phyloP scores from a whole-genome alignment of 2,888 invertebrate species.

The Pachliopta kotzebuea region DNA sequence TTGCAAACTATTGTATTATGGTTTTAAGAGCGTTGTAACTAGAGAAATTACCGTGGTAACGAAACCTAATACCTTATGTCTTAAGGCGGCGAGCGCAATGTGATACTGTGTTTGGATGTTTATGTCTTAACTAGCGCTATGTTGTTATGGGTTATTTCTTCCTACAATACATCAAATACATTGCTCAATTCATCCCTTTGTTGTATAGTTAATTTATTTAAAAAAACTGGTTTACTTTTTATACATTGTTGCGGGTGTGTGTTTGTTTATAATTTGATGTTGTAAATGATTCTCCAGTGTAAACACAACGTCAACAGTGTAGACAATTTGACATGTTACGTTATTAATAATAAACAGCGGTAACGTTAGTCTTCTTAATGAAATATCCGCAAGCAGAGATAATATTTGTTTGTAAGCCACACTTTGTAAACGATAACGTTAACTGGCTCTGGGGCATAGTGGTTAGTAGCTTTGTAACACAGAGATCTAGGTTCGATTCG shows the following conservation, averaged over 20 bases:
- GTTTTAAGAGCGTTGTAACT: too few species aligned
- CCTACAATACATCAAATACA: too few species aligned
- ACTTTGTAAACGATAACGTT: neutral
- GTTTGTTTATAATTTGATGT: constrained; percentile 21
- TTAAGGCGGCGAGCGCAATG: neutral
- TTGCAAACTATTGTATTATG: too few species aligned
- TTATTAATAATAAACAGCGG: constrained; percentile 27
- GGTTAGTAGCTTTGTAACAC: too few species aligned
- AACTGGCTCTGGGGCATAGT: too few species aligned
- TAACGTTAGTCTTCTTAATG: constrained; percentile 1
- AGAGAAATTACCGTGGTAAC: too few species aligned
- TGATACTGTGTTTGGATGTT: neutral
- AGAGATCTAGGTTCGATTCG: too few species aligned
- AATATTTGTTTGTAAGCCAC: neutral
- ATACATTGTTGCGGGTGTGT: neutral
- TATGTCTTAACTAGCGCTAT: neutral
- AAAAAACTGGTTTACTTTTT: neutral
- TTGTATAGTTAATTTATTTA: neutral
- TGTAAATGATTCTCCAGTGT: constrained; percentile 18
- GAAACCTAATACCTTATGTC: neutral
- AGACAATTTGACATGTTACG: constrained; percentile 20
- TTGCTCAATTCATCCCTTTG: neutral
- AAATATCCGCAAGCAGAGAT: neutral
- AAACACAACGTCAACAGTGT: constrained; percentile 19
- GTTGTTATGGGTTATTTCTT: neutral